Evolutionary conservation across 2,797 vertebrate genomes (phyloP), one percentile per base, ranked within the genome.

Genomic region (Acrossocheilus fasciatus): DNA sequence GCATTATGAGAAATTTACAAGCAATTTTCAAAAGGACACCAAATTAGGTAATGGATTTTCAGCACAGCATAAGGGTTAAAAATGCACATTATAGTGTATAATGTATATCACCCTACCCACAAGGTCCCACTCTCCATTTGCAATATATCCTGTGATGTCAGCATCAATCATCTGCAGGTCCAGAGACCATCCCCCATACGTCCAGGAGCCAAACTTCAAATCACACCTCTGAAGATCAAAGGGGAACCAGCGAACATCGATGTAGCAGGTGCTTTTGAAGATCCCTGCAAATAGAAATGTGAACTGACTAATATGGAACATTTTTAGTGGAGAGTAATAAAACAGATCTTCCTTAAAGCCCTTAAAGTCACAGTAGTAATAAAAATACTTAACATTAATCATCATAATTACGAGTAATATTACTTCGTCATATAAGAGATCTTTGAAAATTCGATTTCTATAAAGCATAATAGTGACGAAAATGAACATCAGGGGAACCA

Each of bases 141-240:
- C 95, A 83, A 97, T 97, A 89, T 98, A 98, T 69, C 95, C 96
- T 78, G 97, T 98, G n/a, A 95, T 95, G 92, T 98, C 97, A 73
- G 97, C 97, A 34, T 97, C 96, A 0, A 98, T 94, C 96, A 98
- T 98, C 91, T 98, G 97, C 83, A 98, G 95, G 91, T 98, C 97
- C 90, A 98, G 94, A 83, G 97, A 93, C 97, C 97, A 98, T 83
- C 97, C 97, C 2, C 97, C 97, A 91, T 98, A 96, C 0, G 97
- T 97, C 97, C 97, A 98, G 6, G 97, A 98, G 70, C 97, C 97
- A 86, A 98, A 98, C 91, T 98, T 98, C 91, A 98, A 90, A 91
- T 98, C 93, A 54, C 97, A 98, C 86, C 96, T 96, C 92, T 98
- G 97, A 70, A 97, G 95, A 39, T 98, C 97, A 30, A 98, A 98